phyloP scores from a whole-genome alignment of 1,140 invertebrate species.

The Ruditapes philippinarum region DNA sequence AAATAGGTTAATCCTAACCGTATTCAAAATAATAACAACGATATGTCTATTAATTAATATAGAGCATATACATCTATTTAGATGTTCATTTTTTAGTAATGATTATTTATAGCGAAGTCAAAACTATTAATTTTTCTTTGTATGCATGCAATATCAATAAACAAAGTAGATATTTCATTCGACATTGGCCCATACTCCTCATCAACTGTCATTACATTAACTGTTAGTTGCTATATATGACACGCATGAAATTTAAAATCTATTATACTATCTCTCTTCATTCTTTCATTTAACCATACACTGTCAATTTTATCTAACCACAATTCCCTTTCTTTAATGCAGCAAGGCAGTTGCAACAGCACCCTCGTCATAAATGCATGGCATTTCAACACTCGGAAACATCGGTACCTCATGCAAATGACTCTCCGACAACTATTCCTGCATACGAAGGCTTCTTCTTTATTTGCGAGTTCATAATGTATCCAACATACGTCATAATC shows the following conservation, averaged over 20 bases:
- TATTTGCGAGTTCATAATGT: slow-evolving; percentile 83
- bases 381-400: background rate
- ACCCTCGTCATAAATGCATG: background rate
- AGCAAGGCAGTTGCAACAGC: background rate
- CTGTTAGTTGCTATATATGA: too few relatives aligned
- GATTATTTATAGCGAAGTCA: too few relatives aligned
- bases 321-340: background rate
- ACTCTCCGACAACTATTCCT: slow-evolving; percentile 79
- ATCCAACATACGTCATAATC: slow-evolving; percentile 82
- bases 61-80: too few relatives aligned
- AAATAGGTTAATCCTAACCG: too few relatives aligned
- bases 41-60: too few relatives aligned
- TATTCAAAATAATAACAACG: too few relatives aligned
- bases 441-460: slow-evolving; percentile 76
- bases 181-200: too few relatives aligned
- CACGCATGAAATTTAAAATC: background rate
- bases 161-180: too few relatives aligned
- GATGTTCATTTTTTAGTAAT: too few relatives aligned
- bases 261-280: background rate
- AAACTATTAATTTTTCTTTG: too few relatives aligned
- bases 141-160: too few relatives aligned
- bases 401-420: slow-evolving; percentile 13
- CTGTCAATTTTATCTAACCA: background rate
- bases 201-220: too few relatives aligned
- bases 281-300: background rate